A percentile compares a stretch with the other conserved stretches of the same genome.
Conservation (phyloP, 2,797 vertebrate species). For the Gallinago solitaria region DNA sequence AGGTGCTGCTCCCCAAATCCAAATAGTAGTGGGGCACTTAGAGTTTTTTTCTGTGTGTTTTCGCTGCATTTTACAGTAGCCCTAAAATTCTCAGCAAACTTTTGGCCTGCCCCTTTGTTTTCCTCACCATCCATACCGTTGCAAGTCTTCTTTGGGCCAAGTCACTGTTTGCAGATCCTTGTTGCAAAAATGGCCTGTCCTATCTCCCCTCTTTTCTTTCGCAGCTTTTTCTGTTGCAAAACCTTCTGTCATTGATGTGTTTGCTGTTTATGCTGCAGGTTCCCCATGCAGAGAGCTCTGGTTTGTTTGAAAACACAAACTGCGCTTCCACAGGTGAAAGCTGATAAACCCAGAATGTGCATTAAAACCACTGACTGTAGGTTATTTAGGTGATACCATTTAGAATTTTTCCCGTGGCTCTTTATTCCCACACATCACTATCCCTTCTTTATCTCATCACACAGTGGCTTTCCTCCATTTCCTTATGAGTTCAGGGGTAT, state of each 20-base stretch:
- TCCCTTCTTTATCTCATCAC: conserved; percentile 37
- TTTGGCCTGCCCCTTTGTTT: neutral
- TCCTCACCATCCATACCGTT: neutral
- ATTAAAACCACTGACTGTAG: neutral
- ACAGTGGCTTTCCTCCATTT: conserved; percentile 55
- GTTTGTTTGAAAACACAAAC: neutral
- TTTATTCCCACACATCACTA: conserved; percentile 17
- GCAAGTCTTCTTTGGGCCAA: neutral
- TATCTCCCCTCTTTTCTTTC: neutral
- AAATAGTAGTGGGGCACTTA: neutral
- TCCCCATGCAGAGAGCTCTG: neutral
- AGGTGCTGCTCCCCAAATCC: neutral
- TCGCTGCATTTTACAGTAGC: rapidly evolving
- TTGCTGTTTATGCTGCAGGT: neutral
- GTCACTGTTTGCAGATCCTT: neutral
- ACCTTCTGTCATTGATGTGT: neutral
- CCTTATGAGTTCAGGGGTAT: conserved; percentile 30
- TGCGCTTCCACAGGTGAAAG: neutral
- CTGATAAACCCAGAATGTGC: neutral
- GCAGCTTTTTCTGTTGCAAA: neutral
- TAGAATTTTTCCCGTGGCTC: neutral
- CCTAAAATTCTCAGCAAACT: neutral
- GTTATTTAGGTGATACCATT: neutral
- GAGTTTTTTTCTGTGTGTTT: neutral
- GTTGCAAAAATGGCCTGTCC: neutral